These are phyloP conservation scores for Pasiphila rectangulata DNA, from an alignment of 2,888 invertebrate species.

Conservation along the genomic window DNA sequence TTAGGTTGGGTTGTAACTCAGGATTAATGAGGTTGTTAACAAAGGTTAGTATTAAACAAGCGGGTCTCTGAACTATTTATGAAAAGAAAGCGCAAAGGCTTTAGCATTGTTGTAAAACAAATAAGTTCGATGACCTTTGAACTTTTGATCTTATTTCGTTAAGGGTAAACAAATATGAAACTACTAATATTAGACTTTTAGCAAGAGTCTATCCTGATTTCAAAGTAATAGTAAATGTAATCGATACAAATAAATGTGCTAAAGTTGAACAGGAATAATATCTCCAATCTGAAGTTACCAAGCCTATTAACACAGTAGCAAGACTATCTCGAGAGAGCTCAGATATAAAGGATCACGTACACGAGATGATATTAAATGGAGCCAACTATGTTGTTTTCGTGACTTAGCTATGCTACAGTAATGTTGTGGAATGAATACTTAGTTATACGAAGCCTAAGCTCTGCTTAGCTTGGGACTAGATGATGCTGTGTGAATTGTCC, in stretches of 20 bases:
- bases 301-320: conserved; percentile 29
- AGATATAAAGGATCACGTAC: conserved; percentile 51
- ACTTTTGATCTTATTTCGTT: background rate
- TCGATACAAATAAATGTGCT: background rate
- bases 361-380: conserved; percentile 63
- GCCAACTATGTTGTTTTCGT: conserved; percentile 66
- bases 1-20: conserved; percentile 44
- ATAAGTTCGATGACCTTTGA: background rate
- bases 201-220: no score
- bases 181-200: no score
- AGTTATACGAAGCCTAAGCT: no score
- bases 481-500: no score
- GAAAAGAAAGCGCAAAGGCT: conserved; percentile 17
- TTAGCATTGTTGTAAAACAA: background rate
- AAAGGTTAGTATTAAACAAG: conserved; percentile 44
- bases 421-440: conserved; percentile 6
- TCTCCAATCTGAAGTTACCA: conserved; percentile 18
- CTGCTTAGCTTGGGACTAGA: no score
- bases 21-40: conserved; percentile 40
- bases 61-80: conserved; percentile 22
- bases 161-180: no score
- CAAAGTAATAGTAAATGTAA: no score
- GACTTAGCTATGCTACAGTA: conserved; percentile 42
- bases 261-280: conserved; percentile 5
- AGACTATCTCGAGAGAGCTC: conserved; percentile 27